Percentiles rank a stretch among this genome's conserved stretches.
phyloP scores from a whole-genome alignment of 2,797 vertebrate genomes.

The Phoebastria nigripes region DNA sequence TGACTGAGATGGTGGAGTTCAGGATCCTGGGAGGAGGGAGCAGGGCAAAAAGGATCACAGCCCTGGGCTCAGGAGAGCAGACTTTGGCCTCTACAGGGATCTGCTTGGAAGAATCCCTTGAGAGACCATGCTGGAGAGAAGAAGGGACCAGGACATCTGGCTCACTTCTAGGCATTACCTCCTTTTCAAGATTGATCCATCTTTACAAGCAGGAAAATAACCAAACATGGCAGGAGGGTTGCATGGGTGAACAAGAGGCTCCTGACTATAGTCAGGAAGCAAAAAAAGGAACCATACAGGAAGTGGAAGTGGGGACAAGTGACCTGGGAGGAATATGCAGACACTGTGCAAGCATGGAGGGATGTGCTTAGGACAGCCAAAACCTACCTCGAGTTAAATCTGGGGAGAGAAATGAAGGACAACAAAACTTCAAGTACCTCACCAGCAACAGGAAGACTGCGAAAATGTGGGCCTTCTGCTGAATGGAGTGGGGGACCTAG shows the following conservation, averaged over 20 bases:
- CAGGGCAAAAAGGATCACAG: background rate
- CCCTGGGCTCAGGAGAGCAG: background rate
- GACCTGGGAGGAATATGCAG: background rate
- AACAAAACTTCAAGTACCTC: background rate
- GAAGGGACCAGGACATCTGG: background rate
- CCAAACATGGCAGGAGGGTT: background rate
- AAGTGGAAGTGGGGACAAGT: background rate
- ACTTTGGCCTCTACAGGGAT: background rate
- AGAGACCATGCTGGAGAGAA: background rate
- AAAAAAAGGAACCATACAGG: background rate
- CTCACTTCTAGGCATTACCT: background rate
- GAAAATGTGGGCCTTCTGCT: background rate
- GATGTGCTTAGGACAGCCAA: background rate
- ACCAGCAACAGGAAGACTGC: background rate
- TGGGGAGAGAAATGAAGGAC: too few species aligned
- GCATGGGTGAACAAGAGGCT: background rate
- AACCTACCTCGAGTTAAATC: background rate
- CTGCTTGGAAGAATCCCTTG: background rate
- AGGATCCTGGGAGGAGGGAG: background rate
- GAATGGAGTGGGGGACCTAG: background rate
- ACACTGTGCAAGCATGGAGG: background rate
- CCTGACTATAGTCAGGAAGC: background rate
- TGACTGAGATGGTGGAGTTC: background rate
- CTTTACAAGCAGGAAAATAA: background rate
- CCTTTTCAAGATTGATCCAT: background rate